These are phyloP conservation scores for Malaclemys terrapin DNA, from an alignment of 2,113 vertebrate species.

Conservation along the genomic window DNA sequence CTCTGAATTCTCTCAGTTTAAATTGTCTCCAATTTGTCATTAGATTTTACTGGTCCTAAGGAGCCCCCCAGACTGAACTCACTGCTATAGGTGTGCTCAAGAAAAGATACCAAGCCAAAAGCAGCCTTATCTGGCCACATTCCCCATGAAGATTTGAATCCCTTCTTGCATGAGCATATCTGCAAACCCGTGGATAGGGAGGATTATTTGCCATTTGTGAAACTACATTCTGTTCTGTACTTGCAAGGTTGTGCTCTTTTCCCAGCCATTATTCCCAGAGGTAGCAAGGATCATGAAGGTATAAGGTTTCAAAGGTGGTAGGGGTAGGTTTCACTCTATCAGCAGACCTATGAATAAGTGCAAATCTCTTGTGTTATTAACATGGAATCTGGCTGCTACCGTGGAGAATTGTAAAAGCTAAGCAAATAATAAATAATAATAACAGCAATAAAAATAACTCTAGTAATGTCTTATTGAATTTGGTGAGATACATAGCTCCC, in stretches of 20 bases:
- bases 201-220: conserved; percentile 43
- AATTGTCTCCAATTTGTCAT: conserved; percentile 21
- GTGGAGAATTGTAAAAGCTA: neutral
- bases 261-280: neutral
- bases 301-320: neutral
- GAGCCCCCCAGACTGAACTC: conserved; percentile 17
- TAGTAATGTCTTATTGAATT: neutral
- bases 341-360: neutral
- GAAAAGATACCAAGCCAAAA: conserved; percentile 20
- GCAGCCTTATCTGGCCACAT: neutral
- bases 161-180: conserved; percentile 27
- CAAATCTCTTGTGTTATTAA: neutral
- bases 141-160: conserved; percentile 8
- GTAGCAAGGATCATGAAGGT: neutral
- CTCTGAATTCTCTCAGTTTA: conserved; percentile 1
- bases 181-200: conserved; percentile 6
- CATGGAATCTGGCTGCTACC: neutral
- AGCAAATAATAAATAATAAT: conserved; percentile 18
- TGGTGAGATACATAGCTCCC: neutral
- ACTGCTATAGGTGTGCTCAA: conserved; percentile 4
- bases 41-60: conserved; percentile 23
- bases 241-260: conserved; percentile 19
- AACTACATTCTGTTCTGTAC: conserved; percentile 27
- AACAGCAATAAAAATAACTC: neutral
- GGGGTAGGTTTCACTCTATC: neutral